Percentiles rank a stretch among this genome's conserved stretches.
These are phyloP conservation scores for Merluccius polli DNA, from an alignment of 2,797 vertebrate species.

Conservation along the genomic window DNA sequence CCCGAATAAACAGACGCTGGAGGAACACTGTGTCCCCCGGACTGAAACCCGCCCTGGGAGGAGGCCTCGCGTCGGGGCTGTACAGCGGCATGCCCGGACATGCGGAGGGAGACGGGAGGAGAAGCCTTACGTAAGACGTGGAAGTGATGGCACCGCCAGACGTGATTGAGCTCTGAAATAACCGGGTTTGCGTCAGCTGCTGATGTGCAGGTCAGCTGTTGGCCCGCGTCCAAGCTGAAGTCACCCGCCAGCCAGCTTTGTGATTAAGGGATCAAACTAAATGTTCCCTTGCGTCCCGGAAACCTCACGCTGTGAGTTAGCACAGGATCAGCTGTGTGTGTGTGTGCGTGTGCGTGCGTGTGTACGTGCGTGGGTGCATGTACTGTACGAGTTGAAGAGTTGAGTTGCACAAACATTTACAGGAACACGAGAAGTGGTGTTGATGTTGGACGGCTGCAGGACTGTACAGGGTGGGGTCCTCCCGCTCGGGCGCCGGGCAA, in stretches of 20 bases:
- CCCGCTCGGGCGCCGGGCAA: too few relatives aligned
- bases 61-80: neutral
- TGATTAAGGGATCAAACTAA: neutral
- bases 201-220: conserved; percentile 25
- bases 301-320: conserved; percentile 1
- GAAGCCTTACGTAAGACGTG: conserved; percentile 51
- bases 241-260: neutral
- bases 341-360: neutral
- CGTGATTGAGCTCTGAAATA: conserved; percentile 32
- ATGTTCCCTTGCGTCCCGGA: neutral
- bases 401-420: neutral
- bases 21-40: neutral
- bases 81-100: conserved; percentile 49
- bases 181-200: conserved; percentile 20
- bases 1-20: neutral
- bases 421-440: neutral
- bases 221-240: conserved; percentile 4
- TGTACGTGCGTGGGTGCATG: neutral
- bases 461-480: neutral
- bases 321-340: conserved; percentile 1
- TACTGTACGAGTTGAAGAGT: neutral
- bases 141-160: conserved; percentile 35
- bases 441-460: neutral
- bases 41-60: neutral
- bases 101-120: conserved; percentile 17